Conservation (phyloP, 1,140 invertebrate species). For the Drosophila sp. region DNA sequence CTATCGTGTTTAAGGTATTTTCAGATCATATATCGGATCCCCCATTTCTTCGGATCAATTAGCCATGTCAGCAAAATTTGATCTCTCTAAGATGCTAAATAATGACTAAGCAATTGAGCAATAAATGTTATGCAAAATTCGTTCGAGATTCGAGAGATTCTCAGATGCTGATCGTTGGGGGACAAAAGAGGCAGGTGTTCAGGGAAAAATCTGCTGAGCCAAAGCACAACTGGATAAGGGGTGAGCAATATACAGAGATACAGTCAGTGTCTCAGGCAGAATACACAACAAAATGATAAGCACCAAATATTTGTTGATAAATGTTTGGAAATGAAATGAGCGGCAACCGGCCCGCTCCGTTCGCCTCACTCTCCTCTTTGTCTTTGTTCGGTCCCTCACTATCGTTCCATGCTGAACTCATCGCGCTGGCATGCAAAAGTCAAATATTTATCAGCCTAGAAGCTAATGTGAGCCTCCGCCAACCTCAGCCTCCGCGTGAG, state of each 20-base stretch:
- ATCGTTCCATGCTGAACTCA: constrained; percentile 62
- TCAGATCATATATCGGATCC: too few species aligned
- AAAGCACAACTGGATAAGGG: constrained; percentile 8
- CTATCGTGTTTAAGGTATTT: neutral
- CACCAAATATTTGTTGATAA: constrained; percentile 77
- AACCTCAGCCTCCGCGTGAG: neutral
- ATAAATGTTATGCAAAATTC: constrained; percentile 25
- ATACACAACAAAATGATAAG: constrained; percentile 72
- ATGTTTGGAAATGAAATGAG: constrained; percentile 79
- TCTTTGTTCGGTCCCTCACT: neutral
- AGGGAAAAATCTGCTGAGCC: constrained; percentile 9
- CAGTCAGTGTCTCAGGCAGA: constrained; percentile 22
- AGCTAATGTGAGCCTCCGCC: neutral
- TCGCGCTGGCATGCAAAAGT: constrained; percentile 74
- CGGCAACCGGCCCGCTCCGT: constrained; percentile 41
- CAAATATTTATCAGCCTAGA: constrained; percentile 75
- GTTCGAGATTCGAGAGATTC: neutral
- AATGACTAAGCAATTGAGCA: constrained; percentile 5
- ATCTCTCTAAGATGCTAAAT: neutral
- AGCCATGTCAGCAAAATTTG: constrained; percentile 7
- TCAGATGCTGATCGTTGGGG: neutral
- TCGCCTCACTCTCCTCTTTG: neutral
- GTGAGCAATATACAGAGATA: neutral
- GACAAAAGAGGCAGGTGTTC: neutral
- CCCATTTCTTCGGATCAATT: neutral